Conservation (phyloP, 2,888 invertebrate genomes). For the Himalopsyche anomala region DNA sequence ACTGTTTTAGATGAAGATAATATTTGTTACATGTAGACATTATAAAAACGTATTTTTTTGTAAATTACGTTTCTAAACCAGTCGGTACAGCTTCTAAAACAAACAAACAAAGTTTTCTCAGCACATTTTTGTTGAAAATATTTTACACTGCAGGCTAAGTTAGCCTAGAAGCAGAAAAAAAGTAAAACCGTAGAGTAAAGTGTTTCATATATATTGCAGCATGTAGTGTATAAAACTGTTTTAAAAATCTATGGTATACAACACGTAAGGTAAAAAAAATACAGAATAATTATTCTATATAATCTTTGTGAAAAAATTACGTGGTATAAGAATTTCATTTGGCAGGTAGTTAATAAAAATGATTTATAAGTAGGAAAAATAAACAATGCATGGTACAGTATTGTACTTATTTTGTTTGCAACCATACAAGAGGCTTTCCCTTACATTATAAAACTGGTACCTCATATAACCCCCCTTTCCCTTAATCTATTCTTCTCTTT, state of each 20-base stretch:
- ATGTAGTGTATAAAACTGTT: too few relatives aligned
- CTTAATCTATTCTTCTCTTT: neutral
- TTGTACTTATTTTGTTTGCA: neutral
- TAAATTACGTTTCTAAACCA: neutral
- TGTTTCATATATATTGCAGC: neutral
- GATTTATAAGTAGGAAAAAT: neutral
- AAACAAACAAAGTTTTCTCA: neutral
- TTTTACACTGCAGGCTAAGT: neutral
- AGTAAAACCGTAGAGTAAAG: neutral
- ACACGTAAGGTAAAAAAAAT: too few relatives aligned
- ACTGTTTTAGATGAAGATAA: too few relatives aligned
- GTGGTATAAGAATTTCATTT: neutral
- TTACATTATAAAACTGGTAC: neutral
- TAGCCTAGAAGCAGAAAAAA: neutral
- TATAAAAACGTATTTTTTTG: neutral
- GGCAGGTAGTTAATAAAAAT: neutral
- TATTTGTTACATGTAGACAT: too few relatives aligned
- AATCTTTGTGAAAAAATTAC: too few relatives aligned
- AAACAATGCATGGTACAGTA: neutral
- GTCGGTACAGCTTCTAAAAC: neutral
- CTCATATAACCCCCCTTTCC: neutral
- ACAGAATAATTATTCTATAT: too few relatives aligned
- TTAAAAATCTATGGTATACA: too few relatives aligned
- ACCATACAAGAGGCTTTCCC: neutral
- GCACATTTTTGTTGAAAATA: neutral